phyloP scores from a whole-genome alignment of 2,113 vertebrate species.

The Eclectus roratus region DNA sequence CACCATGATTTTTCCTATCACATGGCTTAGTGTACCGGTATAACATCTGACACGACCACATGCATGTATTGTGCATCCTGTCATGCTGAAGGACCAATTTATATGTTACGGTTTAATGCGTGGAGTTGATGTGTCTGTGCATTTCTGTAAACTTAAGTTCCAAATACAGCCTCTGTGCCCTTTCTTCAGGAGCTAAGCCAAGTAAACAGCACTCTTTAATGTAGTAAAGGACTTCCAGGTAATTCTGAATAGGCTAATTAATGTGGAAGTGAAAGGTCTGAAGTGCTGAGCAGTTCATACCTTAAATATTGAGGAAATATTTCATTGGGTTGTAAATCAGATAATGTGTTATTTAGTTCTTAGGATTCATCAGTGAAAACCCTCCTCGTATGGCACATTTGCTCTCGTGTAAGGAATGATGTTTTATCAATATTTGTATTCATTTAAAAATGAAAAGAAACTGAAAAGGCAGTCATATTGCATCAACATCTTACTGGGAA shows the following conservation, averaged over 20 bases:
- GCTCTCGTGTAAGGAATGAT: background rate
- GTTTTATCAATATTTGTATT: conserved; percentile 8
- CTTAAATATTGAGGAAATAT: background rate
- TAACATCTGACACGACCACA: rapidly evolving
- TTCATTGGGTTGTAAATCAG: background rate
- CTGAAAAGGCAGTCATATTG: background rate
- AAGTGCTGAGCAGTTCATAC: background rate
- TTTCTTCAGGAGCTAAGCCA: background rate
- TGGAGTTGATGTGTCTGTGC: background rate
- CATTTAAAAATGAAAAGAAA: conserved; percentile 14
- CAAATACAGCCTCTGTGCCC: background rate
- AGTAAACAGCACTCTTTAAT: background rate
- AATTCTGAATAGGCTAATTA: background rate
- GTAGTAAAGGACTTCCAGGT: background rate
- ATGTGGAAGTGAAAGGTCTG: background rate
- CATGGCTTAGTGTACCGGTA: background rate
- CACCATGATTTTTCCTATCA: background rate
- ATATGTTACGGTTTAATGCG: rapidly evolving
- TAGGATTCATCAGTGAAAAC: background rate
- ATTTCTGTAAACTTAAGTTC: background rate
- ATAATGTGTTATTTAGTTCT: background rate
- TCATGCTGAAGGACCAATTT: background rate
- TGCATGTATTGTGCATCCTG: rapidly evolving
- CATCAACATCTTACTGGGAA: background rate
- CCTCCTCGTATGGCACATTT: background rate